Evolutionary conservation across 2,797 vertebrate species (phyloP), one percentile per base, ranked within the genome.

Genomic region (Sebastes reedi): DNA sequence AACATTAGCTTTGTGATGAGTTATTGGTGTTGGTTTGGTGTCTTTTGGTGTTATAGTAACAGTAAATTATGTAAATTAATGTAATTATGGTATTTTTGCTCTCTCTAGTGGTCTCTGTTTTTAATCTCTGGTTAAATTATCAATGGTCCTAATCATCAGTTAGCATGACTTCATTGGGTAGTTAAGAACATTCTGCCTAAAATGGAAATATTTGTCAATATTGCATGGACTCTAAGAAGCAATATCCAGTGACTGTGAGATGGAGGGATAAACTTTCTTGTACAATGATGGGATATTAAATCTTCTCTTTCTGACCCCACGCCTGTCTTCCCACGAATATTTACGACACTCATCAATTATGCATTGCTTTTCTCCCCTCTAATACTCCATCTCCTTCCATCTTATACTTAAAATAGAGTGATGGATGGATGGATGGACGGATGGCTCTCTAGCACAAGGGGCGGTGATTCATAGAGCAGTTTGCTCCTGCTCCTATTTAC

Each of bases 321-420:
- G 64, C 32, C 66, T 65, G 62, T 86, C 67, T 72, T 72, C 34
- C 73, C 50, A 70, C 34, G n/a, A 56, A 84, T 87, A 91, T 91
- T 88, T 87, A 87, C 54, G 29, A 78, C 82, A 27, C 75, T 89
- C 61, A 89, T 94, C 76, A 90, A 88, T 92, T 91, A 92, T 94
- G 84, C 71, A 94, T 89, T 73, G 77, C 61, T 62, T 27, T 75
- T 77, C 67, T 60, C 82, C 39, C 58, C 20, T 81, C 30, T 86
- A 56, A 46, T 66, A 60, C 77, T 52, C 50, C 25, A 52, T 62
- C 79, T 77, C 67, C 59, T 56, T 85, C 75, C 60, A 85, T 90
- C 64, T 84, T 54, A 34, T 46, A 65, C 76, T 75, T 78, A 78
- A 79, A 88, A 84, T 82, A 76, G 64, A 84, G 68, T 42, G 50